phyloP scores from a whole-genome alignment of 2,888 invertebrate species.

The Lagria hirta region DNA sequence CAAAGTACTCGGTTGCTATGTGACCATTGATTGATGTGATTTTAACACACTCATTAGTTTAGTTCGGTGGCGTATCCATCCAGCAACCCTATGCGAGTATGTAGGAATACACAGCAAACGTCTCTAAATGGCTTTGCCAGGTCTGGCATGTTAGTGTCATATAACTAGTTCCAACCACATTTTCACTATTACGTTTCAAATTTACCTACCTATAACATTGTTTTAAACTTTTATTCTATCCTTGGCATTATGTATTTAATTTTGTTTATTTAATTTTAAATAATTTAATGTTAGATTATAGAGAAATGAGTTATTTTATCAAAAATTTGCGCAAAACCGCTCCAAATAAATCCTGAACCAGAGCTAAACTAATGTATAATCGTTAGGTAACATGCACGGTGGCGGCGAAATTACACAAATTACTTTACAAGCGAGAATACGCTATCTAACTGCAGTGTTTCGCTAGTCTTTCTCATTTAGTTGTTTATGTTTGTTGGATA shows the following conservation, averaged over 20 bases:
- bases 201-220: too few relatives aligned
- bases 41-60: conserved; percentile 52
- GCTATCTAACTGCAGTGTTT: conserved; percentile 10
- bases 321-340: conserved; percentile 21
- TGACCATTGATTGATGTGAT: conserved; percentile 54
- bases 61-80: too few relatives aligned
- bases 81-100: conserved; percentile 12
- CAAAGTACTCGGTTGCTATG: conserved; percentile 49
- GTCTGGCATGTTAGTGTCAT: conserved; percentile 40
- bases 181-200: conserved; percentile 29
- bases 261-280: too few relatives aligned
- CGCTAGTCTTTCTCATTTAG: too few relatives aligned
- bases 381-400: conserved; percentile 40
- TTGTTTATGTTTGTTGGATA: too few relatives aligned
- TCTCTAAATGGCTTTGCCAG: conserved; percentile 40
- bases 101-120: conserved; percentile 28
- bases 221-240: too few relatives aligned
- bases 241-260: too few relatives aligned
- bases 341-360: conserved; percentile 26
- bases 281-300: too few relatives aligned
- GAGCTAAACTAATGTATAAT: conserved; percentile 40
- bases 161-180: conserved; percentile 32
- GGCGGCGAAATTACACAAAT: conserved; percentile 40
- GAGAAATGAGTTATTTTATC: too few relatives aligned
- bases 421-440: conserved; percentile 33